phyloP scores from a whole-genome alignment of 2,797 vertebrate genomes.

The Nyctalus aviator region DNA sequence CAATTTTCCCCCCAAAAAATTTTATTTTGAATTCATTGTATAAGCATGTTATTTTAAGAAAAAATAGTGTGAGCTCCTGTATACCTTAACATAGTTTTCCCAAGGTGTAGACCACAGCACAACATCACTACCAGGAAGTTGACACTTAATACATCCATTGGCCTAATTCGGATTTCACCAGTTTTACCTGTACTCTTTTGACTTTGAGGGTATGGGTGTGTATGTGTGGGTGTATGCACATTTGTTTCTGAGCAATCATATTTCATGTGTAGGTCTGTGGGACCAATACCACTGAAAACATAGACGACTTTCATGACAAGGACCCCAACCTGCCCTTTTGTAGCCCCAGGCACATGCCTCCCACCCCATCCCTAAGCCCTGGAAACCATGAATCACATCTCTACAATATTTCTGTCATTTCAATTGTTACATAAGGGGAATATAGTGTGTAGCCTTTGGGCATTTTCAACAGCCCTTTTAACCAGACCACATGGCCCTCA shows the following conservation, averaged over 20 bases:
- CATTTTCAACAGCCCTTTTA: neutral
- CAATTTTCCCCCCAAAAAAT: neutral
- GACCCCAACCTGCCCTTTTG: fast-evolving
- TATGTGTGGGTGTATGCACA: fast-evolving
- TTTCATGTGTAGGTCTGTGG: neutral
- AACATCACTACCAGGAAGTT: neutral
- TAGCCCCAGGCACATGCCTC: fast-evolving
- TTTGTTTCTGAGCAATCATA: fast-evolving
- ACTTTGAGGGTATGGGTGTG: neutral
- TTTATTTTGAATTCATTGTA: neutral
- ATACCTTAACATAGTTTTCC: neutral
- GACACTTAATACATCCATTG: too few species aligned
- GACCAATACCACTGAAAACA: too few species aligned
- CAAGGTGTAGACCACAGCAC: neutral
- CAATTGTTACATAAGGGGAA: neutral
- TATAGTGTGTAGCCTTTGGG: fast-evolving
- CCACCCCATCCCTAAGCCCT: too few species aligned
- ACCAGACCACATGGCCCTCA: neutral
- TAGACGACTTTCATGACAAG: neutral
- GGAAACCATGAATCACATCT: fast-evolving
- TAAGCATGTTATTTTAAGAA: neutral
- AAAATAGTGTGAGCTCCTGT: neutral
- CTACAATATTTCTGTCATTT: neutral
- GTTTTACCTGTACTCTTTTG: neutral
- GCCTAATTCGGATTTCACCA: fast-evolving